Conservation (phyloP, 2,888 invertebrate species). For the Oeneis ivallda region DNA sequence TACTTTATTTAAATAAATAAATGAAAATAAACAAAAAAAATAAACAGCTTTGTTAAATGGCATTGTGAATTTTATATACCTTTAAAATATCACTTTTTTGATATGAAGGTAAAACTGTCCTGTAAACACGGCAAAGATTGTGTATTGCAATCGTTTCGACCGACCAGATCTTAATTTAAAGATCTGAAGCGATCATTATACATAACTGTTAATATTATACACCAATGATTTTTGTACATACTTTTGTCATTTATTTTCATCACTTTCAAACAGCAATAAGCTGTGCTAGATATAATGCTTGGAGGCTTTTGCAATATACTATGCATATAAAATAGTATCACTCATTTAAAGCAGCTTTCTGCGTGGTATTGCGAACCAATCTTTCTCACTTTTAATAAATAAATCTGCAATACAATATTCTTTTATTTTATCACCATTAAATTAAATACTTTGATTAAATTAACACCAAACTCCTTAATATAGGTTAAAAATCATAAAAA, state of each 20-base stretch:
- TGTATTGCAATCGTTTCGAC: conserved; percentile 77
- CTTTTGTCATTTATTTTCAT: conserved; percentile 54
- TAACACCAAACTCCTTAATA: too few species aligned
- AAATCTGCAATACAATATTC: conserved; percentile 52
- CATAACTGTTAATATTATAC: conserved; percentile 44
- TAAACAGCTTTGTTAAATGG: conserved; percentile 52
- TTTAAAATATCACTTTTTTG: conserved; percentile 55
- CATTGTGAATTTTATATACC: conserved; percentile 69
- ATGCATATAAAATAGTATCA: conserved; percentile 55
- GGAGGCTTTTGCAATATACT: conserved; percentile 73
- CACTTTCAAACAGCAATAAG: conserved; percentile 51
- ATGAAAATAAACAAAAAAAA: conserved; percentile 46
- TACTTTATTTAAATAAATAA: conserved; percentile 46
- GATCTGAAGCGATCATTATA: conserved; percentile 78
- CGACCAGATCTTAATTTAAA: conserved; percentile 76
- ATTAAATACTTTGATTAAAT: not conserved
- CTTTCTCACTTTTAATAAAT: conserved; percentile 72
- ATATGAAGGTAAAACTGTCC: conserved; percentile 72
- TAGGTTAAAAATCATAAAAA: too few species aligned
- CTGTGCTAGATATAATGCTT: conserved; percentile 71
- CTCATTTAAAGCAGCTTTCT: conserved; percentile 72
- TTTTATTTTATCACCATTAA: conserved; percentile 46
- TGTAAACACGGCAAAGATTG: conserved; percentile 77
- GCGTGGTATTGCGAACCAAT: conserved; percentile 62
- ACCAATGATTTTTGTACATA: conserved; percentile 78